These are phyloP conservation scores for Adela reaumurella DNA, from an alignment of 2,888 invertebrate species.

Conservation along the genomic window DNA sequence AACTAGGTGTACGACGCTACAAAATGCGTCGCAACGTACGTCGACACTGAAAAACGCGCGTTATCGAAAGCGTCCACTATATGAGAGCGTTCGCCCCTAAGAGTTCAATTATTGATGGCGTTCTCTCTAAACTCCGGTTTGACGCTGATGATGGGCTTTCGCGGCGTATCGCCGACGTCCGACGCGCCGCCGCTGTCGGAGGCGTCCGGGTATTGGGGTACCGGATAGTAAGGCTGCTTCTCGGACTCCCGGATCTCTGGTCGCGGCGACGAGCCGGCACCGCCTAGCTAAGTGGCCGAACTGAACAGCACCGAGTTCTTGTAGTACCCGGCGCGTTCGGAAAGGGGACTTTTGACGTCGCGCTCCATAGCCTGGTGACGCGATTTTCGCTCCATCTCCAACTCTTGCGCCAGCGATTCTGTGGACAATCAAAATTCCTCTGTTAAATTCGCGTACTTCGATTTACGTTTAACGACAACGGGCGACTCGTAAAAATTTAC, in stretches of 20 bases:
- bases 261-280: slow-evolving; percentile 29
- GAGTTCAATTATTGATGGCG: too few species aligned
- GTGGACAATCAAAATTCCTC: slow-evolving; percentile 29
- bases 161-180: slow-evolving; percentile 21
- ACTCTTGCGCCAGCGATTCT: slow-evolving; percentile 84
- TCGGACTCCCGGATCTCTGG: slow-evolving; percentile 7
- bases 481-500: too few species aligned
- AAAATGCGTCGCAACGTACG: too few species aligned
- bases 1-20: too few species aligned
- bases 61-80: too few species aligned
- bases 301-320: slow-evolving; percentile 88
- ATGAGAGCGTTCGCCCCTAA: too few species aligned
- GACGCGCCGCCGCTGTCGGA: slow-evolving; percentile 34
- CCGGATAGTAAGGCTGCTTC: slow-evolving; percentile 8
- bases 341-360: slow-evolving; percentile 82
- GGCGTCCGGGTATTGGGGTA: slow-evolving; percentile 37
- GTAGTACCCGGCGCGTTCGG: slow-evolving; percentile 79
- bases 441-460: too few species aligned
- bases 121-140: slow-evolving; percentile 54
- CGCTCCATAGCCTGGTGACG: slow-evolving; percentile 76
- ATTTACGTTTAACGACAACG: too few species aligned
- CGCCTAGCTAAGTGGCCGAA: slow-evolving; percentile 69
- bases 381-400: slow-evolving; percentile 83
- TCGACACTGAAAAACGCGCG: too few species aligned
- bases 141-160: slow-evolving; percentile 53